Evolutionary conservation across 2,797 vertebrate genomes (phyloP), one percentile per base, ranked within the genome.

Genomic region (Cryptoprocta ferox): DNA sequence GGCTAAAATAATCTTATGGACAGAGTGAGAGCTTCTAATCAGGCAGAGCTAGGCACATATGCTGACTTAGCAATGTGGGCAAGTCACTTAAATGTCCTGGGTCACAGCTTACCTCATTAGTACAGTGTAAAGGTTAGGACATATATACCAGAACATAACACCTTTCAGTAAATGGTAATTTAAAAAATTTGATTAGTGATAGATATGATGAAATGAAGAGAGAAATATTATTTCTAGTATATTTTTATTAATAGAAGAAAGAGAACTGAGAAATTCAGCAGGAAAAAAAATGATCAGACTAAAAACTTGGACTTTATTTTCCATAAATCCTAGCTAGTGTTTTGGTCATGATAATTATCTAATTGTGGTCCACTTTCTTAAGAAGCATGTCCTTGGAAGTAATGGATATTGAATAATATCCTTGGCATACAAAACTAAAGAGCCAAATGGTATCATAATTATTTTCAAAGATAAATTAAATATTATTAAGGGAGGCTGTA

Each of bases 191-290:
- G 28, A 59, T 66, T 88, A 78, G 15, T 94, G 18, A 88, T 68
- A 63, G 6, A 50, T 89, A 82, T 42, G 37, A 68, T 86, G 50
- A 91, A 87, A 66, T 83, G 21, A 11, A 56, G 32, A 61, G 32
- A 76, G n/a, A 91, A 12, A 90, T 59, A 79, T 83, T 89, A 93
- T 92, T 66, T 80, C 66, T 45, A 1, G 26, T 93, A 24, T 5
- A 35, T 30, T 93, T 95, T 93, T 94, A 93, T 75, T 79, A 82
- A 93, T 14, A 76, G 42, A 73, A 89, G 26, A 87, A 80, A 94
- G 18, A 28, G 14, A 16, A 12, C 30, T 84, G 84, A 82, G 30
- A 86, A 76, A 92, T 28, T 92, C 32, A 39, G 14, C 73, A 63
- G 30, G 63, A n/a, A 89, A 59, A 59, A 70, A 93, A 12, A 32